Base-by-base conservation (phyloP, 2,888 invertebrate genomes). In the Tridacna crocea region DNA sequence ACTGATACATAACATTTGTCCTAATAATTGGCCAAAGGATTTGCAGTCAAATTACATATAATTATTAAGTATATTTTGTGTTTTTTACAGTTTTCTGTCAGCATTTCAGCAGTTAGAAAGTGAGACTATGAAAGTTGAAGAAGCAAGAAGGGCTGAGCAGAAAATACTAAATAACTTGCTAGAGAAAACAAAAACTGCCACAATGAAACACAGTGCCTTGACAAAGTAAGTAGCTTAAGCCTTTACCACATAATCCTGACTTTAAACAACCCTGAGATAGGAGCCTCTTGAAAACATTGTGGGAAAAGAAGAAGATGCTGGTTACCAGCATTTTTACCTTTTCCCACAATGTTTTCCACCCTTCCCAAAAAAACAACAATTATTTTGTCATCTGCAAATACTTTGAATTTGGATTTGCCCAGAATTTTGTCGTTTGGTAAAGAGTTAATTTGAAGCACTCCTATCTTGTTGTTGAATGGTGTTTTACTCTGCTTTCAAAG, bases 151-250 rank as follows among this genome's bases (percentile, higher is more conserved):
- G 60, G 77, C 80, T 11, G 90, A 91, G 78, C 86, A 90, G 75
- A 87, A 82, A 61, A 79, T 82, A 12, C 66, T 89, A 17, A 75
- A 85, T 51, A 80, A 82, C 46, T 84, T 92, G 10, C 63, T 87
- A 22, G 82, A 88, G 47, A 90, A 91, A 80, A 89, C 89, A 13
- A 91, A 90, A 79, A 79, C 83, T 11, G 89, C 90, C 48, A 83
- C 90, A 12, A 72, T 88, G 26, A 90, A 90, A 75, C 82, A 88
- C 51, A 85, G 85, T 46, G 83, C 87, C 13, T 76, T 91, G 0
- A 85, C 88, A 81, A 91, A 88, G 92, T 91, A 88, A 77, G 88
- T 66, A 1, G 19, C 22, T 26, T n/a, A 26, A 13, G 4, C 63
- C 27, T 26, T 22, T 63, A 19, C 55, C 15, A 19, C 3, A 55